phyloP scores from a whole-genome alignment of 2,797 vertebrate species.

The Neostethus bicornis region DNA sequence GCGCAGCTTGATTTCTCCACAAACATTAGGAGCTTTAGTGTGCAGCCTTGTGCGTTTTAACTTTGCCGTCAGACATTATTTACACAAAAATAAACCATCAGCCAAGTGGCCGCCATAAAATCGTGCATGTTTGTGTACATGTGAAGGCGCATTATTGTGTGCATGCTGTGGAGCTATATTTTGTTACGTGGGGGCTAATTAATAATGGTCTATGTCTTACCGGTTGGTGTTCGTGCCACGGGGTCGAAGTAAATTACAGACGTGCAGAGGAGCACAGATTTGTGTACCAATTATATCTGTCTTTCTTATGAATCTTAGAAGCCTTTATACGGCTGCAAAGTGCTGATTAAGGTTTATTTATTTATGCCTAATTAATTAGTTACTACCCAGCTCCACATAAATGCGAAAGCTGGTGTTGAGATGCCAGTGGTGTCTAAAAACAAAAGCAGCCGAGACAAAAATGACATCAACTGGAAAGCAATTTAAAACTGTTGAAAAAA shows the following conservation, averaged over 20 bases:
- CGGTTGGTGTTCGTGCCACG: slow-evolving; percentile 47
- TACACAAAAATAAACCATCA: slow-evolving; percentile 56
- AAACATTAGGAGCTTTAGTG: slow-evolving; percentile 60
- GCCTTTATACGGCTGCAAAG: slow-evolving; percentile 44
- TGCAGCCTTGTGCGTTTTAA: slow-evolving; percentile 55
- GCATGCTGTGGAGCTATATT: slow-evolving; percentile 35
- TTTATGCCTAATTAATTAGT: slow-evolving; percentile 54
- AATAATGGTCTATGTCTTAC: slow-evolving; percentile 63
- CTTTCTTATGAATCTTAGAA: slow-evolving; percentile 47
- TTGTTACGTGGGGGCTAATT: slow-evolving; percentile 55
- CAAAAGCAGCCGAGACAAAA: background rate
- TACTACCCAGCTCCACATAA: slow-evolving; percentile 14
- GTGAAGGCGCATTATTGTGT: slow-evolving; percentile 17
- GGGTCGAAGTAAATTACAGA: slow-evolving; percentile 69
- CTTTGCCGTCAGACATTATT: slow-evolving; percentile 46
- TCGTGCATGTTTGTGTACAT: slow-evolving; percentile 18
- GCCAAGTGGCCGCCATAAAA: slow-evolving; percentile 41
- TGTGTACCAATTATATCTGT: slow-evolving; percentile 60
- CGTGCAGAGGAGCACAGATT: slow-evolving; percentile 50
- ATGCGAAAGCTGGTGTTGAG: slow-evolving; percentile 18
- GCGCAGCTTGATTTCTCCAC: slow-evolving; percentile 64
- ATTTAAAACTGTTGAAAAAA: background rate
- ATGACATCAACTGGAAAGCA: slow-evolving; percentile 2
- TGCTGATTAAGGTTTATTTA: slow-evolving; percentile 58
- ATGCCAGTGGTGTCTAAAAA: background rate